Base-by-base conservation (phyloP, 37 sponge, comb jelly and placozoan genomes). In the Mnemiopsis leidyi region DNA sequence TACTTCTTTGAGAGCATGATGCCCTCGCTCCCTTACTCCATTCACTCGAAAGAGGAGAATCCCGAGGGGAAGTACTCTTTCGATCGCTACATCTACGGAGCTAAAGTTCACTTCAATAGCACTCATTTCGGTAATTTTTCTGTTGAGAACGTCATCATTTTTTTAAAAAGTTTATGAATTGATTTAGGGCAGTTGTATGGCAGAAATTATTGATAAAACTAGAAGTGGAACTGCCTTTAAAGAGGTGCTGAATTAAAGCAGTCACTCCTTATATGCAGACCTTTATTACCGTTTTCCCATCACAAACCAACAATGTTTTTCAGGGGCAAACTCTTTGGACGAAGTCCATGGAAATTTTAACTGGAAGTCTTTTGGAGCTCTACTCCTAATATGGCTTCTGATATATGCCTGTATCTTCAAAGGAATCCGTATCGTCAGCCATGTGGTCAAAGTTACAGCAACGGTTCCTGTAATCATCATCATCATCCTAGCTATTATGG, bases 1-100 rank as follows among this genome's bases (percentile, higher is more conserved):
- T 71, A 71, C 30, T 71, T 71, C 75, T 71, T 71, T 24, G 75
- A 71, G 30, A 71, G 75, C n/a, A 71, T 71, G 75, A 18, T 71
- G 20, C 75, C 75, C 5, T n/a, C 25, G 5, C 75, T 71, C 75
- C 75, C 75, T 5, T 71, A 71, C 30, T 71, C 75, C 30, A 28
- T n/a, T 23, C 25, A 29, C 3, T 29, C 75, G 3, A 71, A 28
- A 18, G 30, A 71, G 3, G 30, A 5, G 23, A 18, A 13, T 24
- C 5, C 25, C n/a, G 23, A 29, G 7, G 61, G 61, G 61, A 48
- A 5, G 5, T 48, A 48, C 61, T 23, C 75, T 71, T 71, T 29
- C 20, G 75, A 71, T n/a, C 2, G 30, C 3, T 29, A 29, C 3
- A 71, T 71, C 5, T 5, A 71, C 30, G 75, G 30, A 24, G 25